Base-by-base conservation (phyloP, 2,888 invertebrate species). In the Cephus nigrinus region DNA sequence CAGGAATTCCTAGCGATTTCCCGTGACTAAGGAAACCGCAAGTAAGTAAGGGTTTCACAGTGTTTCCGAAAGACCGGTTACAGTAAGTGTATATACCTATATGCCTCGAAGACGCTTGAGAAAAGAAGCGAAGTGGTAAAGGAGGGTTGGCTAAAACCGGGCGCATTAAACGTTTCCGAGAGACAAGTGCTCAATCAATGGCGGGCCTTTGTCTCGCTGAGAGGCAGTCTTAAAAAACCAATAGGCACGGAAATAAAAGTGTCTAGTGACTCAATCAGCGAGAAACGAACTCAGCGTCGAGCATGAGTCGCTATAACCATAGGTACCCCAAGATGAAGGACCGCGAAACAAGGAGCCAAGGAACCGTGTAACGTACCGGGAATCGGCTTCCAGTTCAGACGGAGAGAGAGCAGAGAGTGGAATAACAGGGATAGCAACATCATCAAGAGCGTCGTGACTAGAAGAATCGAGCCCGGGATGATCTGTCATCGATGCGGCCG, bases 221-320 rank as follows among this genome's bases (percentile, higher is more conserved):
- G 83, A 84, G 85, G 84, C 83, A 81, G 83, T 78, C 79, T 83
- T 84, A 81, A 79, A 83, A 80, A 83, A 84, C 84, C 83, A 85
- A 86, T 83, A 80, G 84, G 76, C 80, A 83, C 83, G 84, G 85
- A 87, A 88, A 86, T 87, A 87, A 89, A 89, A 87, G 80, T 78
- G 82, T 79, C 78, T 86, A 89, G 89, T 88, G 88, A 87, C 88
- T 89, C 88, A 89, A 89, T 89, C 87, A 86, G 78, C 78, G 79
- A 69, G 82, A 78, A 75, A 76, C 79, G 77, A 79, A 74, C 78
- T 76, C 78, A 76, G 75, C 35, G 69, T 30, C 33, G 23, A 23
- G 9, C 55, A 23, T 55, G 55, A 23, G 55, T 23, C 55, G 23
- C 23, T 55, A 55, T 55, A 55, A 9, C 55, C 23, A 5, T 23